Evolutionary conservation across 2,888 invertebrate species (phyloP), one percentile per base, ranked within the genome.

Genomic region (Orthosia gothica): DNA sequence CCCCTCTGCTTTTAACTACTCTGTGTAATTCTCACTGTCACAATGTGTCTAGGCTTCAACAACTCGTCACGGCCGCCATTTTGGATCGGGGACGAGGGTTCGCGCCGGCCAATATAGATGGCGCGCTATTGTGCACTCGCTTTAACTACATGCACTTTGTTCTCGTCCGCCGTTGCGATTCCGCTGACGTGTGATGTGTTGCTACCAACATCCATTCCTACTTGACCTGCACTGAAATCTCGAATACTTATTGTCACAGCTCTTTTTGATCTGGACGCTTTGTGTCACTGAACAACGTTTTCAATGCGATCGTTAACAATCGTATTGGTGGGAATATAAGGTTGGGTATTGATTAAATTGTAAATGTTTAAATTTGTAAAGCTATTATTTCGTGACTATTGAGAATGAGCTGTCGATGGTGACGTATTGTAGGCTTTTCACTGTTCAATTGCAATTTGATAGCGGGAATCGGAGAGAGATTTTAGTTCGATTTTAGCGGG

Each of bases 351-450:
- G 73, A 13, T 32, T 84, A 72, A 50, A 49, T 64, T 59, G 13
- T 13, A 23, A 2, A 20, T 45, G 49, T 69, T 68, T 32, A 40
- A 63, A 32, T 67, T 70, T 81, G 74, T 78, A 73, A 71, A 83
- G 90, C 92, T 90, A 93, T 93, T 95, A 94, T 94, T 94, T 93
- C 90, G 93, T 90, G 92, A 93, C 94, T 93, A 92, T 93, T 94
- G 91, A 91, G 94, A 94, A 93, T 94, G 94, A 92, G 93, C 94
- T 93, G 93, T 94, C 94, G 91, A 93, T 92, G 89, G 94, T 95
- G 96, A 96, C 94, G 93, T 94, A 95, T 95, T 94, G 94, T 94
- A 93, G 93, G 94, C 94, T 94, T 94, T 95, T 93, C 93, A 92
- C 85, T 91, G 92, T 92, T 92, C 90, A 85, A 86, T 88, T 91